Percentiles rank a stretch among this genome's conserved stretches.
phyloP scores from a whole-genome alignment of 2,888 invertebrate species.

The Hemithea aestivaria region DNA sequence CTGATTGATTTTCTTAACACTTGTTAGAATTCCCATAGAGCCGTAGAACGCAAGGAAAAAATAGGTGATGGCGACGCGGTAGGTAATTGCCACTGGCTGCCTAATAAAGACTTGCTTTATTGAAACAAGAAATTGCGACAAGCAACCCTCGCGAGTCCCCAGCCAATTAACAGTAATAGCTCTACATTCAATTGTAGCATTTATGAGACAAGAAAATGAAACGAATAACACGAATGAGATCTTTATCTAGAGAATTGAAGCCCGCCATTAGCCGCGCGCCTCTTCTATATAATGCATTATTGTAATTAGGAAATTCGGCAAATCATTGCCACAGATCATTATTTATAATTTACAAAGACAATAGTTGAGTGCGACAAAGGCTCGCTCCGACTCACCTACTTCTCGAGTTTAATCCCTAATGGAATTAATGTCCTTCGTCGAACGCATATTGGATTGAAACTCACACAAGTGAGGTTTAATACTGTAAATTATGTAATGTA shows the following conservation, averaged over 20 bases:
- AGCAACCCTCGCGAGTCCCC: slow-evolving; percentile 37
- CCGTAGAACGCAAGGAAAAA: slow-evolving; percentile 34
- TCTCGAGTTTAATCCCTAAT: slow-evolving; percentile 47
- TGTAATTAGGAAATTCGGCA: slow-evolving; percentile 62
- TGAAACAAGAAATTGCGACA: slow-evolving; percentile 66
- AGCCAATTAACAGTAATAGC: slow-evolving; percentile 55
- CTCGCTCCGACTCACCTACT: slow-evolving; percentile 33
- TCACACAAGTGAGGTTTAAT: slow-evolving; percentile 32
- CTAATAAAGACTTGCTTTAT: slow-evolving; percentile 62
- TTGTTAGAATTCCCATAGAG: slow-evolving; percentile 62
- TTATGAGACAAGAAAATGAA: slow-evolving; percentile 41
- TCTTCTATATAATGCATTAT: slow-evolving; percentile 41
- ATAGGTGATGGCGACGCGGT: slow-evolving; percentile 35
- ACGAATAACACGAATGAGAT: slow-evolving; percentile 35
- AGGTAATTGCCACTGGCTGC: slow-evolving; percentile 47
- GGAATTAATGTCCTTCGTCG: slow-evolving; percentile 38
- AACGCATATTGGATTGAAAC: slow-evolving; percentile 41
- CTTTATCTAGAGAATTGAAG: slow-evolving; percentile 33
- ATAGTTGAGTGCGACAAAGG: slow-evolving; percentile 28
- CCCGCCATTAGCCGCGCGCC: slow-evolving; percentile 32
- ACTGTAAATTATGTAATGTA: slow-evolving; percentile 59
- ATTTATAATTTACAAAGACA: slow-evolving; percentile 53
- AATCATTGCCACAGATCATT: slow-evolving; percentile 61
- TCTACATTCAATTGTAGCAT: slow-evolving; percentile 47
- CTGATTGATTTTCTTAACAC: slow-evolving; percentile 63